Base-by-base conservation (phyloP, 1,140 invertebrate genomes). In the Bombus confusus region DNA sequence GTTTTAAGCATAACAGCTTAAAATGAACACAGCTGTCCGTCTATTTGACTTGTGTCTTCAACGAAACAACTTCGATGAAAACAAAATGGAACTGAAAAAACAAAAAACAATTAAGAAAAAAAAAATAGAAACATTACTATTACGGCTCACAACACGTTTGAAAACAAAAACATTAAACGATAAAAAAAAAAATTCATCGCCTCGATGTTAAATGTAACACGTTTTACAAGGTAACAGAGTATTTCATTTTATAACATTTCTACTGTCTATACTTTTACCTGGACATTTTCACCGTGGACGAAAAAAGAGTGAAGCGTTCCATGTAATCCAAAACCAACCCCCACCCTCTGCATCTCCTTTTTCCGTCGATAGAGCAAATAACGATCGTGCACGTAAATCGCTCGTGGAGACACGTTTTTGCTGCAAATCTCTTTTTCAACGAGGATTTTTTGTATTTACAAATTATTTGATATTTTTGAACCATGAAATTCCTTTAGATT, bases 201-300 rank as follows among this genome's bases (percentile, higher is more conserved):
- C 88, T 91, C 91, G 86, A 91, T 93, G 90, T 91, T 92, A 87
- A 91, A 91, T 93, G 91, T 91, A 91, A 92, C 77, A 90, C 85
- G 85, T 92, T 93, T 92, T 90, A 91, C 88, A 88, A 91, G 85
- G 87, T 92, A 92, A 91, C 86, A 90, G 91, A 93, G 89, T 87
- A 92, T 92, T 92, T 91, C 83, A 88, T 92, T 93, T 91, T 88
- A 83, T 90, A 92, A 92, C 68, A 88, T 91, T 92, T 91, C 85
- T 89, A 88, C 79, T 87, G 87, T 91, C 78, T 89, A 86, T 93
- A 85, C 77, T 91, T 91, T 91, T 69, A 90, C 83, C 83, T 69
- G 82, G 73, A 85, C 74, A 89, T 87, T 89, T 64, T 83, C 80
- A 77, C 43, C 31, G 78, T 83, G 47, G 75, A 83, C 43, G 47